Conservation (phyloP, 2,797 vertebrate species). For the Lepus townsendii region DNA sequence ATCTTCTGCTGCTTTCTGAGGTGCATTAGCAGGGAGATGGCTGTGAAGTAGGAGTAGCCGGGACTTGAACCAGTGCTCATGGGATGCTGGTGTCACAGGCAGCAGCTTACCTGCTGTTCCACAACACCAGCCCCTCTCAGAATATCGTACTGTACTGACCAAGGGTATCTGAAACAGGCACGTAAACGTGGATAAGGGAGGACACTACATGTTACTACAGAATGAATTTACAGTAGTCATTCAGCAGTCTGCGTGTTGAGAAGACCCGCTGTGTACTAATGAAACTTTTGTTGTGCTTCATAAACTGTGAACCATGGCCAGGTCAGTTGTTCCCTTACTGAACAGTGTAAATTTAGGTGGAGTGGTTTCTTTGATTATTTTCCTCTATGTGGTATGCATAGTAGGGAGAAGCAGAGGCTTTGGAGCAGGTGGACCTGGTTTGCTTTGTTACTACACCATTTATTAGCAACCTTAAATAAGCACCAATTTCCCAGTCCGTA, state of each 20-base stretch:
- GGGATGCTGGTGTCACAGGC: no score
- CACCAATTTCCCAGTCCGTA: background rate
- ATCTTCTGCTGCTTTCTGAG: no score
- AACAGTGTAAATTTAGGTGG: background rate
- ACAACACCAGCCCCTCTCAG: no score
- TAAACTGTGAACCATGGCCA: background rate
- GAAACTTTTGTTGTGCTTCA: background rate
- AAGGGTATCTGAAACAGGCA: no score
- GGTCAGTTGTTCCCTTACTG: background rate
- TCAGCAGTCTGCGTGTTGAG: no score
- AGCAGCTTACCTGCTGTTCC: no score
- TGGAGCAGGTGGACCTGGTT: background rate
- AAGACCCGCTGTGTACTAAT: background rate
- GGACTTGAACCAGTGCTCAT: no score
- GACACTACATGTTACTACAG: background rate
- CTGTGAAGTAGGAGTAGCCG: no score
- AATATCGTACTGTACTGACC: no score
- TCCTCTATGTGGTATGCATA: background rate
- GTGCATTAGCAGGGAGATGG: no score
- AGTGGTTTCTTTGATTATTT: background rate
- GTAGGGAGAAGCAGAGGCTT: background rate
- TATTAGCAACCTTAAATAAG: background rate
- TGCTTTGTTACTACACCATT: background rate
- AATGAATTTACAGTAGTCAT: background rate
- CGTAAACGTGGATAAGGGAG: no score